Evolutionary conservation across 2,113 vertebrate genomes (phyloP).

Genomic region (Gasterosteus aculeatus): DNA sequence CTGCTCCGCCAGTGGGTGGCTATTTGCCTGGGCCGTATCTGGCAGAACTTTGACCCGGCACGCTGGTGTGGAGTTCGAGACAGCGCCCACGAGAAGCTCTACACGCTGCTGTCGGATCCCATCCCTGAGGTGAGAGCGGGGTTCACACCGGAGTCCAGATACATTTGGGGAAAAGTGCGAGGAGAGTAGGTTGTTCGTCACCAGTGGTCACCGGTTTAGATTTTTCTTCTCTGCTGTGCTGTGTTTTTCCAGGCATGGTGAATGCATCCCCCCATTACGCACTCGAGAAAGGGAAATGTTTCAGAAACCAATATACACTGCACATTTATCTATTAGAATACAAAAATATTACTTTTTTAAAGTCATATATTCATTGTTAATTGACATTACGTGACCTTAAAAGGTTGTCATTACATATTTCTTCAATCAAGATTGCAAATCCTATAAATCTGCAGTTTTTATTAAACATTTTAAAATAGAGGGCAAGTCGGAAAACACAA

Average conservation of each 20-base stretch:
- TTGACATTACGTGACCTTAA: not conserved
- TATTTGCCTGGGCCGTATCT: conserved; percentile 96
- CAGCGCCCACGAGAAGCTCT: conserved; percentile 98
- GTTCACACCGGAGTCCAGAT: not conserved
- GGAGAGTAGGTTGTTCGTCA: not conserved
- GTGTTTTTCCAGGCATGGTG: not conserved
- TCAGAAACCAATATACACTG: not conserved
- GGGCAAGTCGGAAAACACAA: not conserved
- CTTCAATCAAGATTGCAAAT: too few relatives aligned
- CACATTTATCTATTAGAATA: not conserved
- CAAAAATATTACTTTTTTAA: not conserved
- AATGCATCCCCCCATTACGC: not conserved
- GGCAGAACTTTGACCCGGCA: conserved; percentile 98
- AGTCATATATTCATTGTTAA: not conserved
- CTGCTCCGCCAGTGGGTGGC: conserved; percentile 98
- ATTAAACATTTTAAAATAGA: too few relatives aligned
- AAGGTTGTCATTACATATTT: not conserved
- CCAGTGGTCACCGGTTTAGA: not conserved
- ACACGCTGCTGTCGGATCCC: conserved; percentile 93
- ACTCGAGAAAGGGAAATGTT: not conserved
- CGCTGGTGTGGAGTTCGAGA: conserved; percentile 97
- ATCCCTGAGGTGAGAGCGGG: conserved; percentile 90
- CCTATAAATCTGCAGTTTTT: not conserved
- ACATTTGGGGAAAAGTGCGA: not conserved
- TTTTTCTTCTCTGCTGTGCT: not conserved